Base-by-base conservation (phyloP, 2,888 invertebrate species). In the Pycnomerus fuliginosus region DNA sequence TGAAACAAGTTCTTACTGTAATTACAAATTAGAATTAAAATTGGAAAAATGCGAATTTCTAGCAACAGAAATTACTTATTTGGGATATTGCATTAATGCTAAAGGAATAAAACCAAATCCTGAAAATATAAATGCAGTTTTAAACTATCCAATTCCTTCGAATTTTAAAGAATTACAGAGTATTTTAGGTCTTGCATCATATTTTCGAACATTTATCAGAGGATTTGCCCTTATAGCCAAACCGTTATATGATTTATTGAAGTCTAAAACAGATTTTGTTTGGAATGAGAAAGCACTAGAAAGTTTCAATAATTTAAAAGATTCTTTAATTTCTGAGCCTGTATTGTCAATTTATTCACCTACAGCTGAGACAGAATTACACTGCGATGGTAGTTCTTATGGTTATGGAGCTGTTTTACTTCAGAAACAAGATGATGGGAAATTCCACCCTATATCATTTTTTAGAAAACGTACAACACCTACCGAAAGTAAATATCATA, bases 351-450 rank as follows among this genome's bases (percentile, higher is more conserved):
- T 22, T 4, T 33, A 33, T 12, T 10, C 16, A 7, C 33, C 13
- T 1, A 2, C 12, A 2, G 17, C 14, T 8, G 20, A 22, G 4
- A 33, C 20, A 2, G 33, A 33, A 17, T 8, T 33, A 4, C 33
- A 33, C 14, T 22, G 22, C 7, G 33, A 33, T 22, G 20, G 20
- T 4, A 4, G 3, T 24, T 3, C 24, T 8, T 4, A 10, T 10
- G 33, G 33, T 11, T 33, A 12, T 11, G 33, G 33, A 8, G 33
- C 29, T 11, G 29, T 29, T 3, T 11, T 29, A 3, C 12, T 29
- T 8, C 29, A 29, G n/a, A 14, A 11, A 29, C 29, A 29, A 29
- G n/a, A 12, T 3, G 29, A 24, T 24, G n/a, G 12, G 2, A 14
- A 12, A 15, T 29, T 29, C 14, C 29, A 15, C 14, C 29, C 29